A percentile compares a stretch with the other conserved stretches of the same genome.
Conservation (phyloP, 2,797 vertebrate species). For the Neosilurus hyrtlii region DNA sequence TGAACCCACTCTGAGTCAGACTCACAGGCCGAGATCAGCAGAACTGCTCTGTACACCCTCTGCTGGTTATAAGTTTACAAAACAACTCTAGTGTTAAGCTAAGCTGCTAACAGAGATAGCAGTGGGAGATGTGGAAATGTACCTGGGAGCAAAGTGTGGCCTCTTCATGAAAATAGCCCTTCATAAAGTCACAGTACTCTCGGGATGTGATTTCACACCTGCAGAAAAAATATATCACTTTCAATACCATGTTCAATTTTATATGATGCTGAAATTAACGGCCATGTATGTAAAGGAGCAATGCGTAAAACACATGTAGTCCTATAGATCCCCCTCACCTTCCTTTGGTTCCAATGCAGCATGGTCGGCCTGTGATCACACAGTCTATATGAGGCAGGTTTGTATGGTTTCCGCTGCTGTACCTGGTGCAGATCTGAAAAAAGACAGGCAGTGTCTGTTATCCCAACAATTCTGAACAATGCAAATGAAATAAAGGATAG, state of each 20-base stretch:
- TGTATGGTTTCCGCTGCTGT: slow-evolving; percentile 88
- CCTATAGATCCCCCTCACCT: slow-evolving; percentile 70
- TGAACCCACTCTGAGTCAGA: neutral
- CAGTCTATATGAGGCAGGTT: slow-evolving; percentile 97
- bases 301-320: neutral
- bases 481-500: neutral
- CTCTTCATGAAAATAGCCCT: slow-evolving; percentile 94
- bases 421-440: slow-evolving; percentile 86
- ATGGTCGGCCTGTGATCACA: slow-evolving; percentile 91
- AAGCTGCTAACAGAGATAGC: neutral
- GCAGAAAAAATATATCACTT: slow-evolving; percentile 1
- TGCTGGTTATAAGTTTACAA: slow-evolving; percentile 26
- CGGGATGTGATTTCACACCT: slow-evolving; percentile 98
- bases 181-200: slow-evolving; percentile 97
- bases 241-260: neutral
- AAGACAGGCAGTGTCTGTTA: neutral
- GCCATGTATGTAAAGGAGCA: neutral
- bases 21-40: neutral
- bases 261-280: neutral
- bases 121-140: neutral
- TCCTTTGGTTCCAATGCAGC: slow-evolving; percentile 98
- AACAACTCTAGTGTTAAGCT: neutral
- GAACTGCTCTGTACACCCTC: slow-evolving; percentile 21
- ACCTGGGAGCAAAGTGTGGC: slow-evolving; percentile 97
- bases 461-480: neutral